Evolutionary conservation across 2,888 invertebrate genomes (phyloP), one percentile per base, ranked within the genome.

Genomic region (Apamea crenata): DNA sequence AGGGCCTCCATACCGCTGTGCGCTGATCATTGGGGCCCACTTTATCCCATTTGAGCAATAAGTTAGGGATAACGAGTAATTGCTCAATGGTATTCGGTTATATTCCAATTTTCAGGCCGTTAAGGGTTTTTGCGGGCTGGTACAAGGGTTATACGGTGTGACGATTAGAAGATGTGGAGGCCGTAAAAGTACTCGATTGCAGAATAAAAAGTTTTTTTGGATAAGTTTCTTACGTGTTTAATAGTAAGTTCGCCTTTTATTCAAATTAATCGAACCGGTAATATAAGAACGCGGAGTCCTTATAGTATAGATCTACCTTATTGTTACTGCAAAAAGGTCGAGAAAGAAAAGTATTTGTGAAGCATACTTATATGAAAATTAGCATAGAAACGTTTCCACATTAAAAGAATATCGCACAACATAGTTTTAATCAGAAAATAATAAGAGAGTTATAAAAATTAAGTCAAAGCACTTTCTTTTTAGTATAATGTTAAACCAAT

Each of bases 1-100:
- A 77, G 87, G 89, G 69, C 75, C 73, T 61, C 32, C 32, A 36
- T n/a, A 47, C 47, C 47, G 36, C 78, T 80, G 21, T 76, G 68
- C 75, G 78, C 75, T 83, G 86, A 84, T 90, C 89, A 91, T 91
- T 91, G 85, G 82, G 86, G 77, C 77, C 86, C 87, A 90, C 89
- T 92, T 91, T 87, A 87, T 82, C 84, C 86, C 89, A 89, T 90
- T 90, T 81, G 79, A 85, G 89, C 90, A 91, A 92, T 92, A 93
- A 91, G 91, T 92, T 90, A 87, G 78, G 89, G 87, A 85, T 88
- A 88, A 88, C 86, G 87, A 91, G 92, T 92, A 92, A 93, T 93
- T 92, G 91, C 91, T 86, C 84, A 88, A 84, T 86, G 89, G 90
- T 92, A 90, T 91, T 90, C 89, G 87, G 88, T 91, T 91, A 90